Base-by-base conservation (phyloP, 2,797 vertebrate genomes). In the Sparidentex hasta region DNA sequence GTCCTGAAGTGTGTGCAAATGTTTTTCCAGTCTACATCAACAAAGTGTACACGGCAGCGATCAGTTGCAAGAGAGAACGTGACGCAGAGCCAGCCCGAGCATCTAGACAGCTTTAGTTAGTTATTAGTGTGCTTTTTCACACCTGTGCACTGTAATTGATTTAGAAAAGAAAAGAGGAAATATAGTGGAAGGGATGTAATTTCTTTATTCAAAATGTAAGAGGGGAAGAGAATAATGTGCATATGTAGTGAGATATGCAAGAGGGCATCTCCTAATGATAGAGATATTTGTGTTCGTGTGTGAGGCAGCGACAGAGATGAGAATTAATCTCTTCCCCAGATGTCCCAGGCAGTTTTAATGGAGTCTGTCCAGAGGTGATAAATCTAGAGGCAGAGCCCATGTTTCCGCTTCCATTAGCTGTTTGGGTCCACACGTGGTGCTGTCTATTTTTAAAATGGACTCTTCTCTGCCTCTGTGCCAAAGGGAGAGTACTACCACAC, bases 251-350 rank as follows among this genome's bases (percentile, higher is more conserved):
- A 48, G 20, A n/a, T 29, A 61, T 59, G 23, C 46, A 38, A 7
- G 64, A 73, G 43, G 20, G 12, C 16, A 55, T 74, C 13, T 68
- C 21, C 18, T 13, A 3, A 20, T 74, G 38, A 38, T 48, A 21
- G 14, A 59, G 64, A 29, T 41, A 16, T 47, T 46, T 68, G 55
- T 47, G 62, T 23, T 11, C 2, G 58, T 51, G 47, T 52, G 48
- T 65, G 62, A 64, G 13, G 12, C 48, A 71, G 8, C 38, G 25
- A 63, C 56, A 51, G 25, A 57, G 23, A 50, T 25, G 71, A 81
- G 74, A 80, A 77, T 81, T 20, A 78, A 93, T 91, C 62, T 82
- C 51, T 91, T 89, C 73, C 77, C 87, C 88, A 90, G 84, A 88
- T 93, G 90, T 82, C 86, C 76, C 5, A 0, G 68, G 58, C 63